These are phyloP conservation scores for Eunapius fragilis DNA, from an alignment of 37 sponge, comb jelly and placozoan genomes.

Conservation along the genomic window DNA sequence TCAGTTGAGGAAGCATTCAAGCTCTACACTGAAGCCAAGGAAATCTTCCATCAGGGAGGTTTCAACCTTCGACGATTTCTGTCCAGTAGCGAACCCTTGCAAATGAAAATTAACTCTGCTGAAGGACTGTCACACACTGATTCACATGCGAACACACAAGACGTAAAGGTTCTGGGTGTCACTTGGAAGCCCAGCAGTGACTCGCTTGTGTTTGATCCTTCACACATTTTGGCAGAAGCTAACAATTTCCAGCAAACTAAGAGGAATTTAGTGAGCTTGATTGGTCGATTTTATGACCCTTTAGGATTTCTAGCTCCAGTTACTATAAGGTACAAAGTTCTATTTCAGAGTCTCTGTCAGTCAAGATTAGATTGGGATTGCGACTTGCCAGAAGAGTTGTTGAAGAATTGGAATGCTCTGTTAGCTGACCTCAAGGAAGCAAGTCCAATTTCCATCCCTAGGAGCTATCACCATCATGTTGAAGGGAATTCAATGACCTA, in stretches of 20 bases:
- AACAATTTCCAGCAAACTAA: conserved; percentile 25
- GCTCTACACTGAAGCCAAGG: conserved; percentile 37
- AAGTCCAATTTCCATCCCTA: conserved; percentile 5
- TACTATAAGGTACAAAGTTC: conserved; percentile 33
- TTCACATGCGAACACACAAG: not conserved
- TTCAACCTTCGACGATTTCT: conserved; percentile 39
- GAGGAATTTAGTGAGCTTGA: conserved; percentile 28
- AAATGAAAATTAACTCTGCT: conserved; percentile 21
- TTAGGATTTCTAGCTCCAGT: conserved; percentile 38
- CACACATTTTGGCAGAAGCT: not conserved
- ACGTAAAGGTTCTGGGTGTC: conserved; percentile 20
- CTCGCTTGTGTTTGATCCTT: conserved; percentile 19
- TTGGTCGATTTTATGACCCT: conserved; percentile 42
- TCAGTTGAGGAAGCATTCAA: conserved; percentile 13
- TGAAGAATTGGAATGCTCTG: conserved; percentile 9
- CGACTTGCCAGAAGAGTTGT: not conserved
- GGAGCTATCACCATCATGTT: conserved; percentile 5
- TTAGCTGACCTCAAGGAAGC: conserved; percentile 8
- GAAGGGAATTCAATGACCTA: conserved; percentile 1
- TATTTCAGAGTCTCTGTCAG: conserved; percentile 36
- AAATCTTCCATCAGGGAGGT: conserved; percentile 23
- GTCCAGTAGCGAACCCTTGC: conserved; percentile 4
- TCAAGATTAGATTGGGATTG: conserved; percentile 42
- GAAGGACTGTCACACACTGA: conserved; percentile 1
- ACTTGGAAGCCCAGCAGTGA: conserved; percentile 8